Conservation (phyloP, 2,113 vertebrate species). For the Ailuropoda melanoleuca region DNA sequence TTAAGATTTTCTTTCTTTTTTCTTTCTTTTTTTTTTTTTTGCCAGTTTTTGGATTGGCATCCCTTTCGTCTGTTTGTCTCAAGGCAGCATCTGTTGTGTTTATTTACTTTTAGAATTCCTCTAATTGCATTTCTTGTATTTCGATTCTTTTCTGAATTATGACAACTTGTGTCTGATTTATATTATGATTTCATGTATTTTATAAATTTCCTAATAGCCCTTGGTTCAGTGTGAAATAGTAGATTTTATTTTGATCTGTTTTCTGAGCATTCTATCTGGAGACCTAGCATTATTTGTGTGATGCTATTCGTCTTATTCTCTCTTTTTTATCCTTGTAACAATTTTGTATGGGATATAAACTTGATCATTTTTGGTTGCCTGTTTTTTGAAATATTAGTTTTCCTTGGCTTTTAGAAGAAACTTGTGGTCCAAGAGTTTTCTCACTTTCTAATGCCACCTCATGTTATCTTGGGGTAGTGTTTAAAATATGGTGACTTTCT, state of each 20-base stretch:
- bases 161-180: not conserved
- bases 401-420: not conserved
- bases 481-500: not conserved
- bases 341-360: not conserved
- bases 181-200: not conserved
- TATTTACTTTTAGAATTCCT: not conserved
- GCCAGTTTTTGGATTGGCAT: not conserved
- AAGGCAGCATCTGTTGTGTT: not conserved
- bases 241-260: not conserved
- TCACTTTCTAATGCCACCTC: not conserved
- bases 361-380: not conserved
- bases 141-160: not conserved
- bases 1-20: not conserved
- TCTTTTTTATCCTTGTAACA: not conserved
- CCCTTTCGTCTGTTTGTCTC: not conserved
- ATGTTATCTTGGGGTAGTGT: not conserved
- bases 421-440: not conserved
- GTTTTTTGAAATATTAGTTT: not conserved
- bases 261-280: not conserved
- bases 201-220: not conserved
- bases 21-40: not conserved
- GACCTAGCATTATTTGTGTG: not conserved
- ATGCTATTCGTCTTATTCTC: not conserved
- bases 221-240: not conserved
- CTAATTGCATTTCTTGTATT: not conserved